Evolutionary conservation across 2,888 invertebrate species (phyloP).

Genomic region (Drosophila stalkeri): DNA sequence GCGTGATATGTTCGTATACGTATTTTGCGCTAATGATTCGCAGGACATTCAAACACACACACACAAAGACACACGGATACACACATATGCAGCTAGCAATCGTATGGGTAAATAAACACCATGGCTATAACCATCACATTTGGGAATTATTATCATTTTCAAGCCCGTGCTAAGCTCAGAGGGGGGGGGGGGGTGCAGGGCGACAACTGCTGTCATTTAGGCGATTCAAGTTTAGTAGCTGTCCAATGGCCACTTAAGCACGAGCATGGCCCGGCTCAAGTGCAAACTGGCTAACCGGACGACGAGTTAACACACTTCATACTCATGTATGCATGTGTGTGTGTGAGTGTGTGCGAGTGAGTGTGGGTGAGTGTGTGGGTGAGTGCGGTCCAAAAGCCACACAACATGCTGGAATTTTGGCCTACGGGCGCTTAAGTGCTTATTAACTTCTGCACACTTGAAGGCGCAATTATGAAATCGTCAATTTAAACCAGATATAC

Average conservation of each 20-base stretch:
- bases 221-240: slow-evolving; percentile 25
- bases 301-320: slow-evolving; percentile 38
- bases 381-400: slow-evolving; percentile 33
- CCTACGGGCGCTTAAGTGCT: slow-evolving; percentile 71
- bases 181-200: too few relatives aligned
- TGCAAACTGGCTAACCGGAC: slow-evolving; percentile 40
- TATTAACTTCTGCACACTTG: slow-evolving; percentile 77
- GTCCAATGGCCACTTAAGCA: slow-evolving; percentile 47
- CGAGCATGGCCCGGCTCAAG: slow-evolving; percentile 29
- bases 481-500: slow-evolving; percentile 76
- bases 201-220: slow-evolving; percentile 35
- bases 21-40: slow-evolving; percentile 44
- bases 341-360: not conserved
- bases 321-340: not conserved
- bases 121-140: slow-evolving; percentile 30
- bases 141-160: slow-evolving; percentile 30
- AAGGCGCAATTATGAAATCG: slow-evolving; percentile 79
- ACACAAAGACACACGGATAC: not conserved
- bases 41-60: not conserved
- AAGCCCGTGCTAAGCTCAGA: slow-evolving; percentile 31
- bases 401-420: slow-evolving; percentile 17
- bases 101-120: slow-evolving; percentile 14
- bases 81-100: not conserved
- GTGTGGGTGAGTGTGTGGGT: not conserved
- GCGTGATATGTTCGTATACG: slow-evolving; percentile 31